phyloP scores from a whole-genome alignment of 1,140 invertebrate species.

The Bombus pyrosoma region DNA sequence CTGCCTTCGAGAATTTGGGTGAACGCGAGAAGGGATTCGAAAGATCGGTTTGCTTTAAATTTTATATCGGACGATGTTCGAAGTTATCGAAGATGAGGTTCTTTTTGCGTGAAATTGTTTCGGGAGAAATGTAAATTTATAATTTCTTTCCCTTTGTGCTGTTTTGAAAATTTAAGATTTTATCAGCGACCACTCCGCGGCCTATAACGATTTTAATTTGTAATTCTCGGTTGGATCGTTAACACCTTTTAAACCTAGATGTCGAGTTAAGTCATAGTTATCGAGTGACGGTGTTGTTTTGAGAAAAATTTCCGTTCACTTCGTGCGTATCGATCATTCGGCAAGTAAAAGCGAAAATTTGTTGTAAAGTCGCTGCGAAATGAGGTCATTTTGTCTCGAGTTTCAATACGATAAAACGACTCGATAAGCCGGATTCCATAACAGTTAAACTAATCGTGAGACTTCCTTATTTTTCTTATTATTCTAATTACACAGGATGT shows the following conservation, averaged over 20 bases:
- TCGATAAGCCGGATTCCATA: not conserved
- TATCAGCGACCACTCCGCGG: not conserved
- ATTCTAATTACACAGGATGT: not conserved
- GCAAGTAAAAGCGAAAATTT: not conserved
- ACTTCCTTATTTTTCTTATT: too few relatives aligned
- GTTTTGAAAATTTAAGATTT: not conserved
- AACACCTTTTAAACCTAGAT: too few relatives aligned
- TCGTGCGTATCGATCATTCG: not conserved
- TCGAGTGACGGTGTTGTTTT: not conserved
- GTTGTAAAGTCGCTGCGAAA: not conserved
- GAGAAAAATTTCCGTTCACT: not conserved
- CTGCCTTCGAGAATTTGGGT: not conserved
- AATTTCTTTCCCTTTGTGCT: not conserved
- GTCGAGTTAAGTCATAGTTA: too few relatives aligned
- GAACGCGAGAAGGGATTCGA: not conserved
- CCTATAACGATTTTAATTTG: rapidly evolving
- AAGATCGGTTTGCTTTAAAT: not conserved
- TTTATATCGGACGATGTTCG: not conserved
- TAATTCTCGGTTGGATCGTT: not conserved
- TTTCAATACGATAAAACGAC: not conserved
- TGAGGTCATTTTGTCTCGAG: not conserved
- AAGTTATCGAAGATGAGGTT: not conserved
- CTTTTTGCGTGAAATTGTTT: not conserved
- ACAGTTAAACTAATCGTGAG: not conserved
- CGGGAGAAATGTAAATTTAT: not conserved